Base-by-base conservation (phyloP, 2,888 invertebrate genomes). In the Brachynemurus nebulosus region DNA sequence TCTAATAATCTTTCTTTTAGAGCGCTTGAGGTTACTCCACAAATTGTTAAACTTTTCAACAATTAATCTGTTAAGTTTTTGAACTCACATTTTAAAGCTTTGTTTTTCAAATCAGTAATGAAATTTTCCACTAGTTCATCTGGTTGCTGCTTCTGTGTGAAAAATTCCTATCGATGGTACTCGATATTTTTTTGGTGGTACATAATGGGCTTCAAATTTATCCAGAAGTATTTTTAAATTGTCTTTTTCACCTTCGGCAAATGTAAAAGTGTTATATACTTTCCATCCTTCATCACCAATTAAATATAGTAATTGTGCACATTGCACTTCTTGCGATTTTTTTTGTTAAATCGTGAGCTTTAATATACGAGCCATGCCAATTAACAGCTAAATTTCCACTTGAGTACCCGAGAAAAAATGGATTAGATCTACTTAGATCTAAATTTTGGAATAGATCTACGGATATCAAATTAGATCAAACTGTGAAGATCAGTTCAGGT, bases 221-320 rank as follows among this genome's bases (percentile, higher is more conserved):
- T 42, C 36, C 14, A 53, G 17, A 5, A 55, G 27, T 7, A 17
- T n/a, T 9, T 36, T 7, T 12, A 50, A 40, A 23, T 52, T 49
- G 33, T 49, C 40, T 35, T 48, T 49, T 21, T 53, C 50, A 3
- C 40, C 41, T 0, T 47, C 48, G 20, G 42, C 20, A n/a, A 52
- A 50, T 5, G 25, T 46, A 42, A 55, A 55, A 4, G 53, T 52
- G 7, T 34, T 48, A 37, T 51, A 53, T 25, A 55, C 50, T 45
- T 48, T 47, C 17, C 52, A 51, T 1, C 48, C 51, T 39, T 51
- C 52, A 17, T 55, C 53, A 0, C 53, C 53, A 7, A 55, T 51
- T 16, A 48, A 50, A 40, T 54, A 52, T 9, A 55, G 48, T 11
- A 53, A 21, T 37, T 52, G 52, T 3, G 53, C 52, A 45, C 52